phyloP scores from a whole-genome alignment of 2,113 vertebrate species.

The Chauna torquata region DNA sequence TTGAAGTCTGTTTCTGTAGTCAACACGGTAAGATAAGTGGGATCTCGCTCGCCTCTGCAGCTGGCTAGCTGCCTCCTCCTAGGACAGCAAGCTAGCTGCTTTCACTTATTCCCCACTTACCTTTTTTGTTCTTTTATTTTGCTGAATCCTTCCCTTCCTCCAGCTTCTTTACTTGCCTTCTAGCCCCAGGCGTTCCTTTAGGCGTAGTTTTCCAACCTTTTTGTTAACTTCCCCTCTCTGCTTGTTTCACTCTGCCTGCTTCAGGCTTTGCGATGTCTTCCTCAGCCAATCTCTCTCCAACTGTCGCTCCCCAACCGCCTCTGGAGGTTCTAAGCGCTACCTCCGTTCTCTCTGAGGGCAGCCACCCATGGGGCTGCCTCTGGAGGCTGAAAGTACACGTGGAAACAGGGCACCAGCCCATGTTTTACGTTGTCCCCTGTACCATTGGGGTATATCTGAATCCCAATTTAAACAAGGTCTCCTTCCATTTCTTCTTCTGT shows the following conservation, averaged over 20 bases:
- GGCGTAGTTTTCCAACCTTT: neutral
- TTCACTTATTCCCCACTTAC: neutral
- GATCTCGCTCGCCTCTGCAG: constrained; percentile 9
- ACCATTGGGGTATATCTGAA: neutral
- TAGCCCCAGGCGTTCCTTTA: neutral
- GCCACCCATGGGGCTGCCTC: neutral
- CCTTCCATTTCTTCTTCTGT: neutral
- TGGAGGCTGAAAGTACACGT: neutral
- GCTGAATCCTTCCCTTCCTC: neutral
- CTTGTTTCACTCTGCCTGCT: neutral
- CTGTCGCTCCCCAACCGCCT: neutral
- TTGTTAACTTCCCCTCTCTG: fast-evolving
- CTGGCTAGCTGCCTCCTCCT: constrained; percentile 7
- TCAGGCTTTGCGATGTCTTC: fast-evolving
- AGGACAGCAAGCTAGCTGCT: neutral
- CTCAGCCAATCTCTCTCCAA: neutral
- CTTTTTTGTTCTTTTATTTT: neutral
- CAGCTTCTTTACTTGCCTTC: neutral
- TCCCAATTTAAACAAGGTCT: fast-evolving
- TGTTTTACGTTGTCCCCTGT: fast-evolving
- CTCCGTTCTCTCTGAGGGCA: neutral
- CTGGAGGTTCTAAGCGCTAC: neutral
- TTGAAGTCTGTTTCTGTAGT: constrained; percentile 37
- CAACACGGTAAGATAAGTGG: constrained; percentile 18
- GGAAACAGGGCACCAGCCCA: fast-evolving